Base-by-base conservation (phyloP, 2,113 vertebrate genomes). In the Erythrocercus mccallii region DNA sequence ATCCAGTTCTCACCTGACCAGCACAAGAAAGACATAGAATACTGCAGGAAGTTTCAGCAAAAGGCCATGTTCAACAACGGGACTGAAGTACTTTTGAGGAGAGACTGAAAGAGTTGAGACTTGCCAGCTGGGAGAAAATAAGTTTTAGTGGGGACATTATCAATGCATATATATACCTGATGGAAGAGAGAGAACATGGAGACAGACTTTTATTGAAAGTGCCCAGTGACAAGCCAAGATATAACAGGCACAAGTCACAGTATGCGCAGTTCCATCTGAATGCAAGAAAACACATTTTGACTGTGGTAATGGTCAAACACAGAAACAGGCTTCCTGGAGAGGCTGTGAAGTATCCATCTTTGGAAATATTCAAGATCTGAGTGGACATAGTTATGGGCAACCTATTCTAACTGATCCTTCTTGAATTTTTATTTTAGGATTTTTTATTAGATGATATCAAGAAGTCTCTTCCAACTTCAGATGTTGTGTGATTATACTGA, bases 371-470 rank as follows among this genome's bases (percentile, higher is more conserved):
- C 19, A 58, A 72, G 28, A 84, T 38, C 25, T 58, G 5, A 80
- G 13, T 44, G 24, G 38, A 57, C 15, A 50, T 0, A 28, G 8
- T 25, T 12, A 42, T 9, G 10, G 15, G 9, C 38, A 86, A 51
- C 9, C 35, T 60, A 22, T 48, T 77, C 40, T 35, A 69, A 21
- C 10, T 78, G 38, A 64, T 31, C 5, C 16, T 69, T 25, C 19
- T 33, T 30, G 5, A 64, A 50, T n/a, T n/a, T n/a, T n/a, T n/a
- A n/a, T n/a, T n/a, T n/a, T 4, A 81, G 7, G 3, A 8, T 1
- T 35, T 81, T 81, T 50, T 22, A 25, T 35, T 45, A 60, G 6
- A 33, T 30, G 5, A 25, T 40, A 60, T 23, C 25, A 74, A 76
- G 28, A 81, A 3, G 21, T 28, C 18, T 21, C 40, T 70, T 64